These are phyloP conservation scores for Aulostomus chinensis DNA, from an alignment of 2,797 vertebrate species.

Conservation along the genomic window DNA sequence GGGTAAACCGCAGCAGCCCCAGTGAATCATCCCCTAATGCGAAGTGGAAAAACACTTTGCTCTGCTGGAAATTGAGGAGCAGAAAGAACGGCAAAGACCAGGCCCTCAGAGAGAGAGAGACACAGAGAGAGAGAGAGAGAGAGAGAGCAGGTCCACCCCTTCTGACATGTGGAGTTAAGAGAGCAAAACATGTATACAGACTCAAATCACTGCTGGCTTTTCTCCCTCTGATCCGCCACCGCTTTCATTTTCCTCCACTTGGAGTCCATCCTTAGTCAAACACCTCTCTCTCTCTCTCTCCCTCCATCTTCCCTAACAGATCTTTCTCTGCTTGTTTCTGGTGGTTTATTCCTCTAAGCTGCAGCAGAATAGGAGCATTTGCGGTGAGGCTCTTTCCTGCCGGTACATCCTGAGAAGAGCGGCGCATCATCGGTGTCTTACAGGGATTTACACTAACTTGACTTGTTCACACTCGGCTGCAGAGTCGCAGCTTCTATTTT, in stretches of 20 bases:
- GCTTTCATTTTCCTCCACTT: constrained; percentile 1
- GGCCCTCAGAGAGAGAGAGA: constrained; percentile 37
- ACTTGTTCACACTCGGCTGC: too few relatives aligned
- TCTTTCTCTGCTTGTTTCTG: background rate
- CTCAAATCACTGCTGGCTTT: constrained; percentile 17
- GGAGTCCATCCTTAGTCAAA: background rate
- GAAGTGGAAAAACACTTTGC: constrained; percentile 51
- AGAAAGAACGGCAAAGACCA: constrained; percentile 23
- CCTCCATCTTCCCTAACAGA: constrained; percentile 6
- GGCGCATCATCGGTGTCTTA: constrained; percentile 11
- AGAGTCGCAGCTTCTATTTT: too few relatives aligned
- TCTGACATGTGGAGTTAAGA: constrained; percentile 52
- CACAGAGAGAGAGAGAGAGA: too few relatives aligned
- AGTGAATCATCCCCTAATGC: constrained; percentile 66
- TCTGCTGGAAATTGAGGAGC: constrained; percentile 46
- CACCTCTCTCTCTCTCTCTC: background rate
- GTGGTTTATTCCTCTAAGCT: constrained; percentile 42
- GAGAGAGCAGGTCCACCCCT: constrained; percentile 40
- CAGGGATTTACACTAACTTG: constrained; percentile 19
- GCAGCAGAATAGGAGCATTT: constrained; percentile 37
- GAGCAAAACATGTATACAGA: constrained; percentile 33
- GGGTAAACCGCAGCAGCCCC: constrained; percentile 48
- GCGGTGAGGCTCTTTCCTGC: constrained; percentile 13
- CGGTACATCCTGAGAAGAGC: constrained; percentile 8
- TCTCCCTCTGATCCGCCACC: constrained; percentile 21